Percentiles rank a stretch among this genome's conserved stretches.
These are phyloP conservation scores for Prorops nasuta DNA, from an alignment of 1,140 invertebrate genomes.

Conservation along the genomic window DNA sequence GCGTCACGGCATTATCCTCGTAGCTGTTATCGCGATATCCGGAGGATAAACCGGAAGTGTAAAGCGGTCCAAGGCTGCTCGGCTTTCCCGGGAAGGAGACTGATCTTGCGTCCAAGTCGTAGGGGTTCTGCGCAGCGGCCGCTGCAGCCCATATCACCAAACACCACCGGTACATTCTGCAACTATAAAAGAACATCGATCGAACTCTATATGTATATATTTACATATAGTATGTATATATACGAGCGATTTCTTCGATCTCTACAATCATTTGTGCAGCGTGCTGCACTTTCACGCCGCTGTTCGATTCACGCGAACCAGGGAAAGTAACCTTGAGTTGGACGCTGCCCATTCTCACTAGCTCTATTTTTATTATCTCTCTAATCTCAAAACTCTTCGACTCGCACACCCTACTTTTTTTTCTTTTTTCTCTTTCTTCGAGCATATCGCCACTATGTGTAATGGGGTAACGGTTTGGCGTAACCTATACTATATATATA, in stretches of 20 bases:
- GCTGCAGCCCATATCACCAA: constrained; percentile 39
- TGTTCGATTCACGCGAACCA: background rate
- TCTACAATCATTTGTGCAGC: too few species aligned
- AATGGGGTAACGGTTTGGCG: too few species aligned
- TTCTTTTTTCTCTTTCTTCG: too few species aligned
- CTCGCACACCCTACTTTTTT: too few species aligned
- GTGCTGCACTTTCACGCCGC: background rate
- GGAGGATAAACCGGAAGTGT: constrained; percentile 33
- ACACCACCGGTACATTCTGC: constrained; percentile 45
- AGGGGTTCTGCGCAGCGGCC: constrained; percentile 40
- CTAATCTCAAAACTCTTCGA: too few species aligned
- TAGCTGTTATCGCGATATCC: constrained; percentile 54
- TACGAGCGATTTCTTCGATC: too few species aligned
- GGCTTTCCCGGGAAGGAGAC: constrained; percentile 44
- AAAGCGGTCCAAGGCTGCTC: constrained; percentile 41
- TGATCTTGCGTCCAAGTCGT: constrained; percentile 45
- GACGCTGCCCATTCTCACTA: too few species aligned
- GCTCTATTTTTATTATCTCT: too few species aligned
- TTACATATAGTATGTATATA: too few species aligned
- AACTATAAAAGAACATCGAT: constrained; percentile 15
- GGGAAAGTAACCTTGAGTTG: constrained; percentile 18
- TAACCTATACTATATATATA: too few species aligned
- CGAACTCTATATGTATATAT: too few species aligned
- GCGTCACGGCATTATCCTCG: constrained; percentile 54
- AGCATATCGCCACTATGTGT: too few species aligned